A percentile compares a stretch with the other conserved stretches of the same genome.
These are phyloP conservation scores for Watsonalla binaria DNA, from an alignment of 2,888 invertebrate species.

Conservation along the genomic window DNA sequence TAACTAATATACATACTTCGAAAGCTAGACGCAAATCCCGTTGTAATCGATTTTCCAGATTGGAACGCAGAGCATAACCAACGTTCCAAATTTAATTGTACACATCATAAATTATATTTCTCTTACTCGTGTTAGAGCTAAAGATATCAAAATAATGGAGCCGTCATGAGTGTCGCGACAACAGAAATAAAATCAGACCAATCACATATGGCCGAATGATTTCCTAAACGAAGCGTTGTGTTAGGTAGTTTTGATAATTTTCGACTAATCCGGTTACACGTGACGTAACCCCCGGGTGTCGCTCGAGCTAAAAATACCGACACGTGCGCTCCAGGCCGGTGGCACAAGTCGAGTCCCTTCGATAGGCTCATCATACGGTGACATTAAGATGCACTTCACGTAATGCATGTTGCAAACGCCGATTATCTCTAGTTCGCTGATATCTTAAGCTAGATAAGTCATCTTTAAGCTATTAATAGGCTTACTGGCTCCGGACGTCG, in stretches of 20 bases:
- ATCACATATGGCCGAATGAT: constrained; percentile 15
- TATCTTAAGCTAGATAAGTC: neutral
- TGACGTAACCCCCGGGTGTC: constrained; percentile 66
- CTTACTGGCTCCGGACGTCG: neutral
- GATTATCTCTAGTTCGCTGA: constrained; percentile 1
- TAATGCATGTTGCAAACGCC: neutral
- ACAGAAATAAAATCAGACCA: constrained; percentile 9
- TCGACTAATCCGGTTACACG: constrained; percentile 40
- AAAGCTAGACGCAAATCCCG: too few species aligned
- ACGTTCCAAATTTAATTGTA: too few species aligned
- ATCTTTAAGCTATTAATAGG: neutral
- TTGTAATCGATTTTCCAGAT: too few species aligned
- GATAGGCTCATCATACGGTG: neutral
- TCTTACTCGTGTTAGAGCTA: too few species aligned
- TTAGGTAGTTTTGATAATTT: constrained; percentile 27
- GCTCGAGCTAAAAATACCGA: constrained; percentile 59
- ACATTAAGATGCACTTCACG: neutral
- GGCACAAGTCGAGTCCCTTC: constrained; percentile 20
- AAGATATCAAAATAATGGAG: too few species aligned
- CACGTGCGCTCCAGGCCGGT: constrained; percentile 55
- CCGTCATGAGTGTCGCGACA: constrained; percentile 6
- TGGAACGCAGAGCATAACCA: too few species aligned
- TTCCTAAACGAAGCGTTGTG: constrained; percentile 12
- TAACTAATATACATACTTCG: too few species aligned
- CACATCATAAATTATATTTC: too few species aligned